Evolutionary conservation across 2,888 invertebrate species (phyloP).

Genomic region (Dyspetes luteomarginatus): DNA sequence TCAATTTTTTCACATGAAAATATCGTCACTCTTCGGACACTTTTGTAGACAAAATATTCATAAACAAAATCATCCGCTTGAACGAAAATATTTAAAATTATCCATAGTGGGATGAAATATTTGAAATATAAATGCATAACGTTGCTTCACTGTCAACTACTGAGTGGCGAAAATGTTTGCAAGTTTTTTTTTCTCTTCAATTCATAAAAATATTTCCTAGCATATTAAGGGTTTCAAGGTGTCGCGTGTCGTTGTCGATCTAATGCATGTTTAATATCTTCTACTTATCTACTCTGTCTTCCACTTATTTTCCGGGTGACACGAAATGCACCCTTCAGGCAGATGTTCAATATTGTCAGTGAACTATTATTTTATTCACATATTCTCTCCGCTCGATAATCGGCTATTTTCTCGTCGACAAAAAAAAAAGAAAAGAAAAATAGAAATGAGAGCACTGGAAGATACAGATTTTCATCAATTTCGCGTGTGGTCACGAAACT

Average conservation of each 20-base stretch:
- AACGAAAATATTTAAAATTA: neutral
- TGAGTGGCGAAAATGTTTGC: neutral
- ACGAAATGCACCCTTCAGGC: neutral
- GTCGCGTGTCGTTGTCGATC: too few species aligned
- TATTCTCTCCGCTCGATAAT: neutral
- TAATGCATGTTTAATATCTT: neutral
- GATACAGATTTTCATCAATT: neutral
- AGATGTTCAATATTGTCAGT: neutral
- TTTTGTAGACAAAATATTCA: slow-evolving; percentile 52
- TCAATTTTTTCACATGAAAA: slow-evolving; percentile 51
- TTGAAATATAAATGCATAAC: slow-evolving; percentile 20
- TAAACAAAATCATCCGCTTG: slow-evolving; percentile 34
- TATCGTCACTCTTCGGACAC: slow-evolving; percentile 41
- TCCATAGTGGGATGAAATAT: slow-evolving; percentile 14
- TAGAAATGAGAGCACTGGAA: neutral
- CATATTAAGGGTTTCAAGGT: too few species aligned
- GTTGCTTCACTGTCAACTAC: neutral
- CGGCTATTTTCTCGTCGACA: neutral
- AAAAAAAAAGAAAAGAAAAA: too few species aligned
- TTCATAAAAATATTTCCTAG: too few species aligned
- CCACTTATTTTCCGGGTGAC: neutral
- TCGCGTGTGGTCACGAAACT: neutral
- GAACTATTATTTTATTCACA: neutral
- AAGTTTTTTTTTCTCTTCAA: neutral
- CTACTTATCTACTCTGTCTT: neutral